These are phyloP conservation scores for Drosophila helvetica DNA, from an alignment of 2,888 invertebrate genomes.

Conservation along the genomic window DNA sequence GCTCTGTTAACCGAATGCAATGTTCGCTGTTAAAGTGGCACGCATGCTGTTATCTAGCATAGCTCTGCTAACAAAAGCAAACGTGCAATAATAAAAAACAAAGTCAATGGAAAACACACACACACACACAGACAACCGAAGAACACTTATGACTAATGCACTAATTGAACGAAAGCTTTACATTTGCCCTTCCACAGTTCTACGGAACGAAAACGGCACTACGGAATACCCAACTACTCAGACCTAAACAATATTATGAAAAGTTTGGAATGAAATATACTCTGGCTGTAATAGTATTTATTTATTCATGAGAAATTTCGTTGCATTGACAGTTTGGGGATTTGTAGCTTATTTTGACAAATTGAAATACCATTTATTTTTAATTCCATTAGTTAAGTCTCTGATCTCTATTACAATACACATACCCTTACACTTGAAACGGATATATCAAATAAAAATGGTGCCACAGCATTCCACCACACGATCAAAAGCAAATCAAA, in stretches of 20 bases:
- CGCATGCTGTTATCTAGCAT: slow-evolving; percentile 15
- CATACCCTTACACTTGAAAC: too few species aligned
- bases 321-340: too few species aligned
- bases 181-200: background rate
- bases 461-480: too few species aligned
- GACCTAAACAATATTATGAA: too few species aligned
- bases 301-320: too few species aligned
- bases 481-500: slow-evolving; percentile 26
- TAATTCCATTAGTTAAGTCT: too few species aligned
- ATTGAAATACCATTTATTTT: too few species aligned
- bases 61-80: slow-evolving; percentile 17
- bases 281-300: background rate
- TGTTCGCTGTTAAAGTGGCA: background rate
- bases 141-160: slow-evolving; percentile 33
- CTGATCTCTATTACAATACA: too few species aligned
- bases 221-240: background rate
- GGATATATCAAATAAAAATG: too few species aligned
- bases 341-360: too few species aligned
- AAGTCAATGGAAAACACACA: slow-evolving; percentile 23
- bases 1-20: background rate
- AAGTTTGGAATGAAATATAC: too few species aligned
- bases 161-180: slow-evolving; percentile 41
- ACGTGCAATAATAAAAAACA: slow-evolving; percentile 28
- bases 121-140: background rate
- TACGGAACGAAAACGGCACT: background rate